Base-by-base conservation (phyloP, 2,888 invertebrate species). In the Chalcis sispes region DNA sequence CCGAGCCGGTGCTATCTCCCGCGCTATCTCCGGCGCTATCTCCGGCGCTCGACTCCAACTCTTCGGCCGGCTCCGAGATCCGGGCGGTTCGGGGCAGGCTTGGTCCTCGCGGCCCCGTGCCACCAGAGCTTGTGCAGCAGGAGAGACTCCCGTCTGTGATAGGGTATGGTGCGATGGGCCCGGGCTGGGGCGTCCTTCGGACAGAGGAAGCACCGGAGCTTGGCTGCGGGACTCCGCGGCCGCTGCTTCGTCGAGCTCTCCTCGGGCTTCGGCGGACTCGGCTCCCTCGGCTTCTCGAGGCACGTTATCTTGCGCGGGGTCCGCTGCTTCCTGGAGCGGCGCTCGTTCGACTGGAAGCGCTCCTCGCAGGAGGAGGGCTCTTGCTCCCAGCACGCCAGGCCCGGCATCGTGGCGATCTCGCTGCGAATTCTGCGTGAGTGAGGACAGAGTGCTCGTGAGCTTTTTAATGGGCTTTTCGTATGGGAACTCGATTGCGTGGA, bases 101-200 rank as follows among this genome's bases (percentile, higher is more conserved):
- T n/a, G n/a, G n/a, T n/a, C n/a, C n/a, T n/a, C n/a, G n/a, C n/a
- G n/a, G n/a, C 15, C 1, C 15, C 84, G 83, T 92, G 91, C 73
- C 89, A 88, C 91, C 91, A 92, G 25, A 89, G 83, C 56, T 88
- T 85, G 81, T 92, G 92, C 70, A 91, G 82, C 15, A 89, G 84
- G 67, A 91, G 82, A 18, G 90, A 90, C 32, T 86, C 88, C 79
- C 85, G 89, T 1, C 89, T 89, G 79, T 89, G 90, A 80, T 90
- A 91, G 5, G 89, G 88, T 15, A 36, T 86, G 10, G 23, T 46
- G 8, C 59, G 20, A 87, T 84, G n/a, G 40, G 87, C 89, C 72
- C 88, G 88, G 52, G 86, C 86, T 36, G 88, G 87, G 36, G 88
- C 85, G 20, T 85, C 82, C 74, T 87, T 87, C 27, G 88, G 88